These are phyloP conservation scores for Eupithecia pulchellata DNA, from an alignment of 2,888 invertebrate genomes.

Conservation along the genomic window DNA sequence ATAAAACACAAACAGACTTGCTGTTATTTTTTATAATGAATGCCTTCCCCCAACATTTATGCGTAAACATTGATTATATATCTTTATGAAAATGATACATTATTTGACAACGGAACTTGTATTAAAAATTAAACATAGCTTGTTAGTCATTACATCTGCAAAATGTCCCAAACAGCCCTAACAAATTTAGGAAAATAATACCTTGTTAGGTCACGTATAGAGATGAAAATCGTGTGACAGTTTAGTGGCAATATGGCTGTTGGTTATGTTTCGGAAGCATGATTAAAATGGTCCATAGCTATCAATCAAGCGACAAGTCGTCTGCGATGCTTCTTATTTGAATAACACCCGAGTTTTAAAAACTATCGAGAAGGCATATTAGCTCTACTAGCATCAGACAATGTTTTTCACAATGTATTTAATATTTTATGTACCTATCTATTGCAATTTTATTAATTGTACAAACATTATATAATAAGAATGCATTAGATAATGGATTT, in stretches of 20 bases:
- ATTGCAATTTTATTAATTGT: too few species aligned
- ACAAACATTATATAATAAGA: too few species aligned
- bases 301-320: constrained; percentile 80
- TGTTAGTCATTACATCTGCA: constrained; percentile 21
- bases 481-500: too few species aligned
- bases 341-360: constrained; percentile 62
- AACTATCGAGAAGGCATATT: constrained; percentile 32
- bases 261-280: constrained; percentile 52
- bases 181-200: constrained; percentile 13
- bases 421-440: background rate
- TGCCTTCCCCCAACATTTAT: constrained; percentile 16
- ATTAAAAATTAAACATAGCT: constrained; percentile 56
- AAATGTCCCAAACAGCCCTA: constrained; percentile 20
- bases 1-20: background rate
- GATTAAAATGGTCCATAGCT: constrained; percentile 77
- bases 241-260: constrained; percentile 36
- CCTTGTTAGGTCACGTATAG: background rate
- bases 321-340: constrained; percentile 75
- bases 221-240: constrained; percentile 37
- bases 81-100: constrained; percentile 52
- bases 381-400: background rate
- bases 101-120: constrained; percentile 63
- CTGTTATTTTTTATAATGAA: constrained; percentile 4
- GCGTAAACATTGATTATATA: constrained; percentile 42
- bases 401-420: too few species aligned